Evolutionary conservation across 2,113 vertebrate species (phyloP).

Genomic region (Oryzias javanicus): DNA sequence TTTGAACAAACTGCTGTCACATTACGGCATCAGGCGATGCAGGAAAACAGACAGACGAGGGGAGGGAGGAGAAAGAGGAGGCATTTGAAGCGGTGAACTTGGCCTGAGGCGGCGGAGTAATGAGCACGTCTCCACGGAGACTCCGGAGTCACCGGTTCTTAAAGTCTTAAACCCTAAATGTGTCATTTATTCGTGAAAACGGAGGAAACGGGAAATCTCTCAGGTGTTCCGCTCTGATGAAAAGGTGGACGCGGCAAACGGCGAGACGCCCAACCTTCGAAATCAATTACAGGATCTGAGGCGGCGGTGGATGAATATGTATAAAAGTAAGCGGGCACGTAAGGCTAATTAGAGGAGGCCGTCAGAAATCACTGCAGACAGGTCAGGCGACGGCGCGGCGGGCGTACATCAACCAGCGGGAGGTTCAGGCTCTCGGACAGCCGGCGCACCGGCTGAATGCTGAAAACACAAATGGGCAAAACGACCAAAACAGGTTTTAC

Average conservation of each 20-base stretch:
- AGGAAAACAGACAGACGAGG: slow-evolving; percentile 78
- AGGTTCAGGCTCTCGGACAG: slow-evolving; percentile 25
- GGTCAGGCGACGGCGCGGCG: slow-evolving; percentile 38
- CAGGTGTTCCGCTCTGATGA: too few species aligned
- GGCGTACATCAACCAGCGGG: slow-evolving; percentile 44
- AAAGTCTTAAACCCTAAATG: slow-evolving; percentile 99
- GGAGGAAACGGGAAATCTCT: slow-evolving; percentile 80
- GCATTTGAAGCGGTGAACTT: slow-evolving; percentile 83
- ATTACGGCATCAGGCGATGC: slow-evolving; percentile 84
- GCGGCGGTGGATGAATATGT: slow-evolving; percentile 51
- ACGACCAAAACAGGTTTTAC: too few species aligned
- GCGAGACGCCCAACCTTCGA: slow-evolving; percentile 50
- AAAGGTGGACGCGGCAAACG: not conserved
- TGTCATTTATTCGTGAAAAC: slow-evolving; percentile 93
- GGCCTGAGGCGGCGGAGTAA: slow-evolving; percentile 96
- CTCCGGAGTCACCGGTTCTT: slow-evolving; percentile 83
- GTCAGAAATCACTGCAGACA: slow-evolving; percentile 48
- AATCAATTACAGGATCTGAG: slow-evolving; percentile 63
- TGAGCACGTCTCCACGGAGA: slow-evolving; percentile 94
- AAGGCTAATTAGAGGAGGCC: slow-evolving; percentile 53
- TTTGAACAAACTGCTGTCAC: slow-evolving; percentile 92
- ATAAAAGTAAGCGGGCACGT: slow-evolving; percentile 45
- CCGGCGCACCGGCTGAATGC: not conserved
- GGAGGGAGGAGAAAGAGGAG: slow-evolving; percentile 79
- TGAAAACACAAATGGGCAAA: too few species aligned